These are phyloP conservation scores for Belgica antarctica DNA, from an alignment of 2,888 invertebrate genomes.

Conservation along the genomic window DNA sequence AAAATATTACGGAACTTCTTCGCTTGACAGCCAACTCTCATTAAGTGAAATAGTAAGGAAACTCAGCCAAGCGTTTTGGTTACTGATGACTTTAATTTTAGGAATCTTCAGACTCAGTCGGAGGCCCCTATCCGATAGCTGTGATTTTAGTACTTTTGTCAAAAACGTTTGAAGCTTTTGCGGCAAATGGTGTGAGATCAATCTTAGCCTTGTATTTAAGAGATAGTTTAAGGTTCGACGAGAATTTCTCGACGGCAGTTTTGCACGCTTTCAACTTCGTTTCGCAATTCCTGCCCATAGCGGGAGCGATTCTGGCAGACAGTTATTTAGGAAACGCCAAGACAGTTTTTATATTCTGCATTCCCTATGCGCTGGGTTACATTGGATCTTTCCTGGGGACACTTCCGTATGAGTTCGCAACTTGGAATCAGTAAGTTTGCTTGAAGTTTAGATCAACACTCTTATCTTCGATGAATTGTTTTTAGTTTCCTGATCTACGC, in stretches of 20 bases:
- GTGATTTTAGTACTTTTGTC: constrained; percentile 52
- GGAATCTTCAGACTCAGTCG: background rate
- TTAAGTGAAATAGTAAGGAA: background rate
- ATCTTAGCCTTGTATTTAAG: constrained; percentile 64
- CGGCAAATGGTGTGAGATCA: constrained; percentile 56
- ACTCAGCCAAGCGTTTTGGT: background rate
- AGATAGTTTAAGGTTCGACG: constrained; percentile 58
- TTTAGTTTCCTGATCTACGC: constrained; percentile 58
- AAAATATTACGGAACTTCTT: background rate
- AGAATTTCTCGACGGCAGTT: constrained; percentile 59
- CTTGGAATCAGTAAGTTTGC: constrained; percentile 32
- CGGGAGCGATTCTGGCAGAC: constrained; percentile 67
- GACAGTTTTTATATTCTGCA: constrained; percentile 61
- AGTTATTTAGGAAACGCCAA: constrained; percentile 60
- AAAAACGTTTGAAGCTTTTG: constrained; percentile 55
- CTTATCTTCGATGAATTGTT: constrained; percentile 45
- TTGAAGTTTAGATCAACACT: background rate
- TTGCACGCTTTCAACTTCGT: constrained; percentile 63
- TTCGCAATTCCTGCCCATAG: constrained; percentile 64
- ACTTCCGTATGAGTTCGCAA: constrained; percentile 47
- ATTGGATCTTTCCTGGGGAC: constrained; percentile 58
- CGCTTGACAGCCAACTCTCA: background rate
- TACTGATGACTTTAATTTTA: background rate
- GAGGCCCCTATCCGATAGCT: constrained; percentile 49
- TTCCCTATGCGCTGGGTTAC: constrained; percentile 60